phyloP scores from a whole-genome alignment of 2,888 invertebrate genomes.

The Drosophila barbarae region DNA sequence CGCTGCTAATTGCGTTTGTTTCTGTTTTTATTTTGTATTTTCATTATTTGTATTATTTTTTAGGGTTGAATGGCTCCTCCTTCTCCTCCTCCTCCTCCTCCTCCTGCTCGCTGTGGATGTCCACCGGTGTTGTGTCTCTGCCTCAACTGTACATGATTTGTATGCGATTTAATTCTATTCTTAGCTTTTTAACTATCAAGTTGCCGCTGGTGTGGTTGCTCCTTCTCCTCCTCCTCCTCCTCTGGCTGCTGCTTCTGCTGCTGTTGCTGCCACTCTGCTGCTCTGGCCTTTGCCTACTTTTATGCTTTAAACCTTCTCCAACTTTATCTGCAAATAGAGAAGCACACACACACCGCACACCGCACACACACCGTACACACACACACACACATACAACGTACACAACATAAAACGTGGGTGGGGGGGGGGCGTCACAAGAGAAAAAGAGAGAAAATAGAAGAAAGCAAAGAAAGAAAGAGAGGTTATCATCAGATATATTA shows the following conservation, averaged over 20 bases:
- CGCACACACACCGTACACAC: conserved; percentile 1
- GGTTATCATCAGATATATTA: conserved; percentile 50
- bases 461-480: conserved; percentile 39
- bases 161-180: conserved; percentile 77
- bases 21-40: conserved; percentile 13
- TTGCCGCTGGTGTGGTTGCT: conserved; percentile 46
- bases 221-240: conserved; percentile 27
- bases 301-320: conserved; percentile 73
- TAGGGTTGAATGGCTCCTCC: conserved; percentile 16
- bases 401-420: conserved; percentile 14
- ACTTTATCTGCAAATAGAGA: conserved; percentile 73
- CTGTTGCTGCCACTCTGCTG: conserved; percentile 24
- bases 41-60: background rate
- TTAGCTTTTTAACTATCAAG: conserved; percentile 75
- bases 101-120: background rate
- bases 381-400: conserved; percentile 2
- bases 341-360: conserved; percentile 22
- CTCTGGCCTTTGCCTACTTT: conserved; percentile 55
- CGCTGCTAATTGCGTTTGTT: conserved; percentile 64
- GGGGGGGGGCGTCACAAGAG: conserved; percentile 16
- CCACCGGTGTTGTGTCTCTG: conserved; percentile 15
- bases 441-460: conserved; percentile 46
- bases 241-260: conserved; percentile 22
- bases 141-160: conserved; percentile 77
- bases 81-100: background rate